Evolutionary conservation across 2,797 vertebrate genomes (phyloP), one percentile per base, ranked within the genome.

Genomic region (Xenentodon cancila): DNA sequence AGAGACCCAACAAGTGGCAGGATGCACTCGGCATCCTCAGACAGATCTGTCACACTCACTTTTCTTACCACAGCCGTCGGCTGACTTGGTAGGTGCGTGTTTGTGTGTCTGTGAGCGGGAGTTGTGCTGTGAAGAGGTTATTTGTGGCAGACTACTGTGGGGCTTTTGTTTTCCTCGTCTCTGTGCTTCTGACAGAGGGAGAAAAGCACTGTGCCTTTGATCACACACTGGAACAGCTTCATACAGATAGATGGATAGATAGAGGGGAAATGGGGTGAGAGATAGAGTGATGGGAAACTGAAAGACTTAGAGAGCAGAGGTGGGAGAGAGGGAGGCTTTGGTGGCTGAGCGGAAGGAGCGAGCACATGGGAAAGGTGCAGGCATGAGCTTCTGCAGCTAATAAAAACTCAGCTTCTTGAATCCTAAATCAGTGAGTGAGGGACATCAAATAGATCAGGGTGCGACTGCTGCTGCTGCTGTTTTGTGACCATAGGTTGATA

Each of bases 91-190:
- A 34, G 45, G 47, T 60, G 21, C 21, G 55, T 72, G 67, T 67
- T 57, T 81, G 79, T 65, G 84, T 57, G 81, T 59, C 73, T 63
- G 55, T n/a, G 66, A 72, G 57, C 7, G 63, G 64, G 51, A 63
- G 76, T 77, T 75, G 59, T 58, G 75, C 67, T 69, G 73, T 68
- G 72, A 80, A 74, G 81, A 81, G 87, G 83, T 89, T 91, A 90
- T 90, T 91, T 90, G 86, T 80, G 82, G 88, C 82, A 88, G 85
- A 88, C 75, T 80, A 89, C 90, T 88, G 84, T 87, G 82, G 77
- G 67, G 77, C 75, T 82, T 90, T 90, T 90, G 88, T 90, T 89
- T 90, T 75, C 64, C 59, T 61, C 32, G 63, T 81, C 81, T 90
- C 79, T 81, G 61, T 68, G 84, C 80, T 61, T 82, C 86, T 88